Evolutionary conservation across 30 jellyfish, hydroid and myxozoan species (phyloP), one percentile per base, ranked within the genome.

Genomic region (Mastigias papua): DNA sequence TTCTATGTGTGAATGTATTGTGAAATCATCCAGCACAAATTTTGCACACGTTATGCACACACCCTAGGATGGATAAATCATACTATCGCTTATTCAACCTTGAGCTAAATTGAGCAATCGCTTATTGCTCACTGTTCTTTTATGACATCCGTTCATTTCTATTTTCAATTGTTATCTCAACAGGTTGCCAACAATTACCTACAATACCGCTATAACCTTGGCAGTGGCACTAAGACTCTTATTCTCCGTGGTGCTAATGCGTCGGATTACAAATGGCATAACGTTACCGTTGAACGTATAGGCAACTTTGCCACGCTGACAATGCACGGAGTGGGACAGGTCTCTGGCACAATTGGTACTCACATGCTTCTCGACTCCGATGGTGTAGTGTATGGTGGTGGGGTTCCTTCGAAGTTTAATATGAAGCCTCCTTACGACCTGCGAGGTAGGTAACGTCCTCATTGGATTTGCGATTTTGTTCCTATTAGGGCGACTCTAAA

Each of bases 371-470:
- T 96, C 13, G 95, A 90, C 31, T 70, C 98, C 0, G 88, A 91
- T 57, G 98, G 99, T n/a, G 65, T 96, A 22, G 70, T 96, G 5
- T 96, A 96, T 73, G 86, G 91, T 61, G 99, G 99, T 75, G 98
- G 98, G 0, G 95, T 90, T n/a, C 96, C 93, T 25, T 32, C 84
- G 2, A 76, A 50, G 26, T 50, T 77, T 32, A 73, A 74, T 37
- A 65, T 31, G 84, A 65, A 58, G 35, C 96, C 86, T 6, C 87
- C 97, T 9, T 86, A 50, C 68, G 97, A 94, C 86, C 46, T 94
- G 83, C 84, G 74, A 84, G 99, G 99, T 94, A 62, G 29, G 90
- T 42, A 30, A 46, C 61, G 35, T 17, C 17, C 69, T 57, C 19
- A 3, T 57, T 10, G 17, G 19, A 57, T 57, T 57, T 20, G 69